Evolutionary conservation across 2,797 vertebrate genomes (phyloP).

Genomic region (Glyptemys insculpta): DNA sequence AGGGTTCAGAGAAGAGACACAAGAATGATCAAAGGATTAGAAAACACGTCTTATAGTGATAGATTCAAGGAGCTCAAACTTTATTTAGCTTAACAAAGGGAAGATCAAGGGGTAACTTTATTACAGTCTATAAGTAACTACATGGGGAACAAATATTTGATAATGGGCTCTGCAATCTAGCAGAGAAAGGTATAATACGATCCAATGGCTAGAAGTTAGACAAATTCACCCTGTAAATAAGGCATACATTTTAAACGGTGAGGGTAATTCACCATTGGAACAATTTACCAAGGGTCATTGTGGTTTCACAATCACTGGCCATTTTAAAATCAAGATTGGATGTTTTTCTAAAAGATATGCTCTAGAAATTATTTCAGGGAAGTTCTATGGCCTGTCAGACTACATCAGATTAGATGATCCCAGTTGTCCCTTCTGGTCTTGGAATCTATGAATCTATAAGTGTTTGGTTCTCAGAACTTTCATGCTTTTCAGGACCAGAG

Average conservation of each 20-base stretch:
- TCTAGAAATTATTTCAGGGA: neutral
- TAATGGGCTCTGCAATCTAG: neutral
- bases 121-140: neutral
- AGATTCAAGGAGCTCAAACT: neutral
- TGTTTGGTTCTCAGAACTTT: slow-evolving; percentile 11
- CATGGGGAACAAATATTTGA: neutral
- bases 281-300: neutral
- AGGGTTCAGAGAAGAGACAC: neutral
- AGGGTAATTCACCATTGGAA: neutral
- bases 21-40: neutral
- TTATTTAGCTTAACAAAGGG: neutral
- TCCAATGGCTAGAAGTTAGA: neutral
- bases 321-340: neutral
- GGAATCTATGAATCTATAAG: neutral
- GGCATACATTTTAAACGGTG: neutral
- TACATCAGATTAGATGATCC: neutral
- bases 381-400: neutral
- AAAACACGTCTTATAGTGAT: neutral
- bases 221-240: neutral
- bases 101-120: neutral
- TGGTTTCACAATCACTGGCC: no score
- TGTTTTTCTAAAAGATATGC: neutral
- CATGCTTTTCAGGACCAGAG: neutral
- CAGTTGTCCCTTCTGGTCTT: neutral
- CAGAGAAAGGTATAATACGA: neutral